These are phyloP conservation scores for Ctenochaetus hawaiiensis DNA, from an alignment of 2,797 vertebrate genomes.

Conservation along the genomic window DNA sequence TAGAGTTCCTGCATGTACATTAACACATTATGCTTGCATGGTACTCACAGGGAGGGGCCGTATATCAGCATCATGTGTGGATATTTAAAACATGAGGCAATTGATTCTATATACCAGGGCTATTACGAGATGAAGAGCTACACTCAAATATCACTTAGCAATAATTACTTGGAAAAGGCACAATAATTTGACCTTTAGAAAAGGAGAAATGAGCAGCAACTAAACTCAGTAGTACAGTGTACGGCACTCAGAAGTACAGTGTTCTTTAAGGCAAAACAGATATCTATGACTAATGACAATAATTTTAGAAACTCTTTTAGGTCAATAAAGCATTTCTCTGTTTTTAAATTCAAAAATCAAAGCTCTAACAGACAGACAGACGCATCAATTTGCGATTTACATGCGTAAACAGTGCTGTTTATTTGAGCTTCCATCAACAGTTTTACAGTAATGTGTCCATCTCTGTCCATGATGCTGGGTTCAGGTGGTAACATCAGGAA, in stretches of 20 bases:
- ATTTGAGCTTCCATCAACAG: conserved; percentile 63
- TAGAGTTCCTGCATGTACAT: conserved; percentile 18
- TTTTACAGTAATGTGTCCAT: conserved; percentile 70
- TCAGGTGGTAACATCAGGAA: conserved; percentile 76
- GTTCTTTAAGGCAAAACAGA: conserved; percentile 12
- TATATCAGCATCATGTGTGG: not conserved
- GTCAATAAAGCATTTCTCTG: conserved; percentile 10
- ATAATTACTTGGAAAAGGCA: conserved; percentile 5
- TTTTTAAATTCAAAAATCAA: conserved; percentile 25
- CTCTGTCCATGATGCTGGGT: conserved; percentile 48
- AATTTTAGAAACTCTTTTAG: conserved; percentile 5
- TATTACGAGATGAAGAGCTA: conserved; percentile 20
- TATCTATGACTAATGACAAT: not conserved
- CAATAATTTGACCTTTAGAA: conserved; percentile 1
- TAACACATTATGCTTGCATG: not conserved
- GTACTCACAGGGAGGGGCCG: not conserved
- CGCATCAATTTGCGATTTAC: conserved; percentile 48
- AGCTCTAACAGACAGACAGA: conserved; percentile 57
- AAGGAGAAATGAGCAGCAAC: conserved; percentile 6
- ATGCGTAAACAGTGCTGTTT: conserved; percentile 43
- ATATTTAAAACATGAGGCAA: conserved; percentile 11
- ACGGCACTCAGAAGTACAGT: not conserved
- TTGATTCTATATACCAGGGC: conserved; percentile 5
- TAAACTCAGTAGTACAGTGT: not conserved
- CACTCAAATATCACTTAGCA: conserved; percentile 20